phyloP scores from a whole-genome alignment of 1,140 invertebrate genomes.

The Brachionus sp. region DNA sequence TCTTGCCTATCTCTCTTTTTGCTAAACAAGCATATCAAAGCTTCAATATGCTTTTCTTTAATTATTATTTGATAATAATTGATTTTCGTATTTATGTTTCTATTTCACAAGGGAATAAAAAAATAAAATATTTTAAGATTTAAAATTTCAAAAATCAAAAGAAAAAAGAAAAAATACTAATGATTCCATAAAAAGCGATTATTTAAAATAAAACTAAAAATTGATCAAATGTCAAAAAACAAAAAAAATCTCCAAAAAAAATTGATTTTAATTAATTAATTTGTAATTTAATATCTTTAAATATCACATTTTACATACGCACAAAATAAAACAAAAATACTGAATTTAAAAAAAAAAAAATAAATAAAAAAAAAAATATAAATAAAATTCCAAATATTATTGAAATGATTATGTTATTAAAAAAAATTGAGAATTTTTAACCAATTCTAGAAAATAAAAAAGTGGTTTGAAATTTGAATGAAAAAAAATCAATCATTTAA shows the following conservation, averaged over 20 bases:
- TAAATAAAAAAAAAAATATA: no score
- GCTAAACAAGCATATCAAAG: background rate
- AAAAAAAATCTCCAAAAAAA: background rate
- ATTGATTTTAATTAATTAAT: background rate
- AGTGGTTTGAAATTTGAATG: background rate
- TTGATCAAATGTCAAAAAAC: background rate
- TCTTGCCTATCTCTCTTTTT: background rate
- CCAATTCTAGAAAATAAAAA: background rate
- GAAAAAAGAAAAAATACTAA: background rate
- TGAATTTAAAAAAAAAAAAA: background rate
- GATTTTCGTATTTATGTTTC: background rate
- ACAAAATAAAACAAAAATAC: background rate
- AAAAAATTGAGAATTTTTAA: background rate
- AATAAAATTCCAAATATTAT: no score
- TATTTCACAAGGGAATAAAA: background rate
- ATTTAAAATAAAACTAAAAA: background rate
- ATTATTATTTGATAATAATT: background rate
- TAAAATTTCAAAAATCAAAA: background rate
- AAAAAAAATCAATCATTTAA: background rate
- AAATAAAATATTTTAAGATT: background rate
- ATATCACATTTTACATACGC: background rate
- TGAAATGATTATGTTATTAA: background rate
- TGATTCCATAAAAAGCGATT: background rate
- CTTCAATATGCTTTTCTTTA: background rate
- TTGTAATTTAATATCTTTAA: background rate